These are phyloP conservation scores for Crotophaga sulcirostris DNA, from an alignment of 2,113 vertebrate genomes.

Conservation along the genomic window DNA sequence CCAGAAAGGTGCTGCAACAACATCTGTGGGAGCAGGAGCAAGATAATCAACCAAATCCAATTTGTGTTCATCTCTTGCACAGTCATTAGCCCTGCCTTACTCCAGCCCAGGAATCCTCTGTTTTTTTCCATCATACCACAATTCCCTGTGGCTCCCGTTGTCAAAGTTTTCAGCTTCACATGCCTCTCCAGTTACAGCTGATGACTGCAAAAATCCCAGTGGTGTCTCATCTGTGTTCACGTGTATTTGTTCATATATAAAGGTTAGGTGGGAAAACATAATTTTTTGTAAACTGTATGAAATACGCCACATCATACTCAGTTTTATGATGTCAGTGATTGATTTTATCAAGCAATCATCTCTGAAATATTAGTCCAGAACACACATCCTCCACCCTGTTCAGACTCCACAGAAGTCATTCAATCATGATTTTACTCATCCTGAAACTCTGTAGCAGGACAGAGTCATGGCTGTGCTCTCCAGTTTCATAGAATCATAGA, in stretches of 20 bases:
- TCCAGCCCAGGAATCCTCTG: neutral
- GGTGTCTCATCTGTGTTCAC: neutral
- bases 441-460: neutral
- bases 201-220: neutral
- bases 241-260: neutral
- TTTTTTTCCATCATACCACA: neutral
- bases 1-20: neutral
- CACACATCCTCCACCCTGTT: neutral
- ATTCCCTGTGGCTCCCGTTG: neutral
- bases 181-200: neutral
- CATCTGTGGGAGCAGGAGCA: neutral
- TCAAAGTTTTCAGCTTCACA: neutral
- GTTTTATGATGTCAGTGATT: neutral
- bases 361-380: neutral
- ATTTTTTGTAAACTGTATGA: neutral
- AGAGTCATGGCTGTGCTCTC: accelerated
- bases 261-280: neutral
- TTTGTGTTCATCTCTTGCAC: neutral
- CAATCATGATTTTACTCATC: neutral
- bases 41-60: neutral
- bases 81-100: neutral
- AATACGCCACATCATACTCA: neutral
- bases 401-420: neutral
- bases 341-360: neutral
- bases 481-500: too few relatives aligned